These are phyloP conservation scores for Micoletzkya japonica DNA, from an alignment of 2,888 invertebrate genomes.

Conservation along the genomic window DNA sequence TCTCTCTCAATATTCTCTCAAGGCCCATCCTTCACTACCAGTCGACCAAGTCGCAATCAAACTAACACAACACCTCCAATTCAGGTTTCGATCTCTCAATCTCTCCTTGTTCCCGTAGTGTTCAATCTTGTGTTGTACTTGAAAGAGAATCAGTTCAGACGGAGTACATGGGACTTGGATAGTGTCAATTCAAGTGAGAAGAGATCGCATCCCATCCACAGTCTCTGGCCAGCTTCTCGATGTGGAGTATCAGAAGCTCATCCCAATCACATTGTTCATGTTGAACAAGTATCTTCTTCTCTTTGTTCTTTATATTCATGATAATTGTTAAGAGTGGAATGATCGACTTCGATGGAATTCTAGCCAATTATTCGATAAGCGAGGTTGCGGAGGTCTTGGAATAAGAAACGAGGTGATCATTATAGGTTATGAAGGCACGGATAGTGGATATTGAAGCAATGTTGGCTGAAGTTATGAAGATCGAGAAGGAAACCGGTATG, in stretches of 20 bases:
- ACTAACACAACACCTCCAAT: constrained; percentile 51
- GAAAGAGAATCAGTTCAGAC: constrained; percentile 33
- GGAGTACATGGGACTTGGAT: constrained; percentile 53
- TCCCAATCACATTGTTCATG: constrained; percentile 55
- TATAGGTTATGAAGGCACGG: constrained; percentile 28
- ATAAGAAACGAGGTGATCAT: too few species aligned
- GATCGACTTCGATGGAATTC: constrained; percentile 55
- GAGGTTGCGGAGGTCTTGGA: constrained; percentile 55
- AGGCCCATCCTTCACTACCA: constrained; percentile 28
- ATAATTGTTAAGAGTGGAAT: constrained; percentile 44
- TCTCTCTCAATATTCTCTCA: background rate
- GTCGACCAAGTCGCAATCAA: constrained; percentile 55
- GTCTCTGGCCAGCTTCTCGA: constrained; percentile 53
- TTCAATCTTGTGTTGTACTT: background rate
- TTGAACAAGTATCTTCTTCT: constrained; percentile 48
- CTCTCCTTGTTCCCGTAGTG: background rate
- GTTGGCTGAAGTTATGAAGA: constrained; percentile 48
- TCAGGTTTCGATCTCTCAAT: constrained; percentile 27
- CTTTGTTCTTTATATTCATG: background rate
- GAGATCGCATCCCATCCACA: constrained; percentile 52
- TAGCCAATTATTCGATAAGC: constrained; percentile 47
- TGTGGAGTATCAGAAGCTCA: constrained; percentile 33
- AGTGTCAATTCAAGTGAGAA: constrained; percentile 42
- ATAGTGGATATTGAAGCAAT: constrained; percentile 55
- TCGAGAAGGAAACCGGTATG: constrained; percentile 52